These are phyloP conservation scores for Orthonyx spaldingii DNA, from an alignment of 2,113 vertebrate genomes.

Conservation along the genomic window DNA sequence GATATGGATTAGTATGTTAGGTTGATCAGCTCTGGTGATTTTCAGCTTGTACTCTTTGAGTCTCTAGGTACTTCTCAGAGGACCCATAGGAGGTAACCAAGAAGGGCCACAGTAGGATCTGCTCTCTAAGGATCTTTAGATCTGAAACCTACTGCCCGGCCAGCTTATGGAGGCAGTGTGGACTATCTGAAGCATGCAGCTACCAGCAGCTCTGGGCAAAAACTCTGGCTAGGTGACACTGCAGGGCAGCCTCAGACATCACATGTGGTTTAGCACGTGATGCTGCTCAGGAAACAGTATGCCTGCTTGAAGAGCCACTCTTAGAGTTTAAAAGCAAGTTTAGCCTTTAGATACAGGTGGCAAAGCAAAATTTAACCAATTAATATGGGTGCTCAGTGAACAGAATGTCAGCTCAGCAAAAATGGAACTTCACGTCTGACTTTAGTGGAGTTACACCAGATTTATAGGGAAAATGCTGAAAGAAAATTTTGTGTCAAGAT, in stretches of 20 bases:
- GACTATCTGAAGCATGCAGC: neutral
- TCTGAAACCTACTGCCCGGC: neutral
- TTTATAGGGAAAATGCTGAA: neutral
- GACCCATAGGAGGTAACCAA: neutral
- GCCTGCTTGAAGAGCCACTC: neutral
- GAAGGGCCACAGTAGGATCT: neutral
- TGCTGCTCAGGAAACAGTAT: neutral
- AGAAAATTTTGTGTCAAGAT: neutral
- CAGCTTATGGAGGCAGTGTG: neutral
- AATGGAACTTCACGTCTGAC: neutral
- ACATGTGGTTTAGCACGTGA: fast-evolving
- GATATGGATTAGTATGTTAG: neutral
- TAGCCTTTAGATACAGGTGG: neutral
- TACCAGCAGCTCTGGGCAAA: neutral
- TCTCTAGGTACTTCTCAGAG: neutral
- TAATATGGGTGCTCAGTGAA: neutral
- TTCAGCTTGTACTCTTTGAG: neutral
- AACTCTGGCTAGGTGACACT: neutral
- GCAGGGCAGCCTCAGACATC: neutral
- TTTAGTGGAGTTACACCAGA: neutral
- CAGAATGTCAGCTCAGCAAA: neutral
- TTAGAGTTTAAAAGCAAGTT: neutral
- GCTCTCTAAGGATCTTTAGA: neutral
- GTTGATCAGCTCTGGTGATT: neutral
- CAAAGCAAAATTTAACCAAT: neutral